Percentiles rank a stretch among this genome's conserved stretches.
These are phyloP conservation scores for Lipotes vexillifer DNA, from an alignment of 2,113 vertebrate genomes.

Conservation along the genomic window DNA sequence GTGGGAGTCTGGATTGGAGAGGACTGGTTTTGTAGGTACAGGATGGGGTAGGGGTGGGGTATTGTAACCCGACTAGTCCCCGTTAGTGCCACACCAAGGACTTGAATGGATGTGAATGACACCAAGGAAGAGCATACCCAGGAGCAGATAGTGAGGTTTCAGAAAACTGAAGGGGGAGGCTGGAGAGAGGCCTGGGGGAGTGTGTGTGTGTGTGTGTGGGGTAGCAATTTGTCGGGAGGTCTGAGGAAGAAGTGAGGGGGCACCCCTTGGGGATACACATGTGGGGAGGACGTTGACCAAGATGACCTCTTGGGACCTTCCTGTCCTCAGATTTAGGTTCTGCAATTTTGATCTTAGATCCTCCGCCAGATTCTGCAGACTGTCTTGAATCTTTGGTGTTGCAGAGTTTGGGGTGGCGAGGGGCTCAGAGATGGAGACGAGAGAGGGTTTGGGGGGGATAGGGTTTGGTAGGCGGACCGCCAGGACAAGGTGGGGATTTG, in stretches of 20 bases:
- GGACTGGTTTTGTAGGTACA: fast-evolving
- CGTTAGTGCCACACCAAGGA: not conserved
- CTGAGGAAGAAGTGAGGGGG: not conserved
- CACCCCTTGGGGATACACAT: not conserved
- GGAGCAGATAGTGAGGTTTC: not conserved
- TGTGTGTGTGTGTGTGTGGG: too few species aligned
- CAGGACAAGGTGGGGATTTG: not conserved
- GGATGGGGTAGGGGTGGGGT: not conserved
- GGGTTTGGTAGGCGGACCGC: not conserved
- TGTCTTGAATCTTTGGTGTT: not conserved
- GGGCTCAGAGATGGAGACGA: not conserved
- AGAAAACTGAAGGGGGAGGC: not conserved
- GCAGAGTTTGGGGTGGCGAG: not conserved
- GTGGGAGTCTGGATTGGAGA: not conserved
- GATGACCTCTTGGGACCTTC: not conserved
- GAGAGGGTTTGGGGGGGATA: not conserved
- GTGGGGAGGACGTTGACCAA: not conserved
- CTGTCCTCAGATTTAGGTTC: not conserved
- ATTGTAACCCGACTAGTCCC: not conserved
- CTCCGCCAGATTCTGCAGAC: not conserved
- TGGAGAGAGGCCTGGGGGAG: not conserved
- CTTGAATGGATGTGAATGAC: not conserved
- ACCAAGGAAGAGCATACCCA: too few species aligned
- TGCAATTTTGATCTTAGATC: not conserved
- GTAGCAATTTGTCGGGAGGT: not conserved